Base-by-base conservation (phyloP, 2,797 vertebrate genomes). In the Syndactyla subalaris region DNA sequence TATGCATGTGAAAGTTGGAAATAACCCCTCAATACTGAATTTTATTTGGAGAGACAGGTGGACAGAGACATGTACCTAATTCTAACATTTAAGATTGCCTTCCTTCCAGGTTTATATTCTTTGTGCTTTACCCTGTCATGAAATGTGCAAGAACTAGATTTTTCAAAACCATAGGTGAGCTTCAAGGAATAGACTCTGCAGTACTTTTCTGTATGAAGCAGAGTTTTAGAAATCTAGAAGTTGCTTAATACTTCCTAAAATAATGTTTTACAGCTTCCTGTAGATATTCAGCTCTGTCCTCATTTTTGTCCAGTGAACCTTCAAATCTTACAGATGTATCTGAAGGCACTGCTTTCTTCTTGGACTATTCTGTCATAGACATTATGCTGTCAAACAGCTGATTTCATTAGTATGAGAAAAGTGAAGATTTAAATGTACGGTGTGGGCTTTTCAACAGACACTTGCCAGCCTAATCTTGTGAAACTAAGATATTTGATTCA, bases 401-500 rank as follows among this genome's bases (percentile, higher is more conserved):
- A 93, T 67, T 88, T 73, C 66, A 67, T 93, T 95, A 62, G 55
- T 14, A 85, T 20, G 38, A 78, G 38, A 23, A 78, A 95, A 63
- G 30, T 88, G 29, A 36, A 57, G 29, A 72, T 97, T 67, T 90
- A 59, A 59, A 41, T 88, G 82, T 82, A 66, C 63, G 51, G 27
- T 0, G 3, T 57, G 65, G 74, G 66, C 30, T 96, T 95, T 90
- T 85, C 68, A 76, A 45, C 54, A 84, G 88, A 71, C 34, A 70
- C 63, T 83, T 81, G 78, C 87, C 70, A 38, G 43, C 80, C 72
- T 85, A 34, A 68, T 87, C 65, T 88, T 87, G 61, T 95, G 77
- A 90, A 85, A 85, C 75, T 89, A 41, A 86, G 78, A 72, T 38
- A 21, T 88, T 89, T 93, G 86, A 91, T 89, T 88, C 76, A 45